These are phyloP conservation scores for Bufo gargarizans DNA, from an alignment of 2,113 vertebrate species.

Conservation along the genomic window DNA sequence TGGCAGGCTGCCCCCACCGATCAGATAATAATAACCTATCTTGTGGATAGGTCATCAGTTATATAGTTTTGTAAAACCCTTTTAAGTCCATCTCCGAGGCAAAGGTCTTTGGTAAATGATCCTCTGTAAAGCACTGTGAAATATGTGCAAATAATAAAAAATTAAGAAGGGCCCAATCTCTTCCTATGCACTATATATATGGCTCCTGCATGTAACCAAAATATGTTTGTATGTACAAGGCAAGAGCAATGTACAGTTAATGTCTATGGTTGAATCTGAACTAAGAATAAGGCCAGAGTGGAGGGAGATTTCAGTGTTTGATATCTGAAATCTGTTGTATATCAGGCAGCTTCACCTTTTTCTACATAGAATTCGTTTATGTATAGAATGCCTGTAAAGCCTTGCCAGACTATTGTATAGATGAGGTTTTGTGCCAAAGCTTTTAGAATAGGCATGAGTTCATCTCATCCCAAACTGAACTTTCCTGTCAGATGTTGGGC, in stretches of 20 bases:
- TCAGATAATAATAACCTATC: too few relatives aligned
- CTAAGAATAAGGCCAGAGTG: neutral
- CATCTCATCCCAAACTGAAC: conserved; percentile 50
- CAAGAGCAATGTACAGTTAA: neutral
- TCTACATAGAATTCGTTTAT: neutral
- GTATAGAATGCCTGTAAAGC: conserved; percentile 33
- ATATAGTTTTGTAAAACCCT: too few relatives aligned
- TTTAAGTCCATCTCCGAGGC: too few relatives aligned
- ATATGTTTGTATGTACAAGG: neutral
- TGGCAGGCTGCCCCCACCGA: too few relatives aligned
- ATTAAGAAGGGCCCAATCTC: too few relatives aligned
- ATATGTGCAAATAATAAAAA: too few relatives aligned
- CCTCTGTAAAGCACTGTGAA: too few relatives aligned
- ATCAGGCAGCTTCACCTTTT: conserved; percentile 2
- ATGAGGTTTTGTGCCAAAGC: conserved; percentile 25
- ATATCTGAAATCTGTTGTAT: conserved; percentile 10
- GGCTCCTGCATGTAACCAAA: too few relatives aligned
- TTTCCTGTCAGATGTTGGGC: conserved; percentile 35
- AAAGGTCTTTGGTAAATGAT: too few relatives aligned
- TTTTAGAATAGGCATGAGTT: conserved; percentile 44
- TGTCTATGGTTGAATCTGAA: neutral
- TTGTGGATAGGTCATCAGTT: too few relatives aligned
- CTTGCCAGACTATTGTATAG: conserved; percentile 45
- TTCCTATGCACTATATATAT: too few relatives aligned
- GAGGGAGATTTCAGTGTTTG: neutral